These are phyloP conservation scores for Apodemus speciosus DNA, from an alignment of 2,113 vertebrate species.

Conservation along the genomic window DNA sequence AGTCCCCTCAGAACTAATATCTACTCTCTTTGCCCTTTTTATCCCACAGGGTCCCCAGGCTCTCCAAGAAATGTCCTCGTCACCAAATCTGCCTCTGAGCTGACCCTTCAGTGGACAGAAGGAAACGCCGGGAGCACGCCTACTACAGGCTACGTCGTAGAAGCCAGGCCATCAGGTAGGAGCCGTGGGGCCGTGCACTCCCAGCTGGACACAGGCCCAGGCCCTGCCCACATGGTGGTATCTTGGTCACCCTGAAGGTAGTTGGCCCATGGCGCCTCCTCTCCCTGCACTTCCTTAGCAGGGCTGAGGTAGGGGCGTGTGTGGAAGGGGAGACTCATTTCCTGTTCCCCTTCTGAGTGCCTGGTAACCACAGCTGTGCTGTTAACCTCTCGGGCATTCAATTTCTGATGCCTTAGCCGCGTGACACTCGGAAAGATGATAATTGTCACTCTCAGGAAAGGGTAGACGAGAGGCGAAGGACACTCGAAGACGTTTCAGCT, in stretches of 20 bases:
- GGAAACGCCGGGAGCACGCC: slow-evolving; percentile 88
- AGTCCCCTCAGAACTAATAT: not conserved
- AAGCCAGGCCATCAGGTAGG: slow-evolving; percentile 95
- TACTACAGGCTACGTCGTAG: slow-evolving; percentile 92
- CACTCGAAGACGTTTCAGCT: not conserved
- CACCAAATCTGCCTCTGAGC: slow-evolving; percentile 90
- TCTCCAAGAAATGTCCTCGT: slow-evolving; percentile 90
- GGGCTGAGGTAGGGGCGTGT: not conserved
- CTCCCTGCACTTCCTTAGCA: not conserved
- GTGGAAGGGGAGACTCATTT: not conserved
- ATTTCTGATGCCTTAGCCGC: not conserved
- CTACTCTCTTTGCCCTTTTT: not conserved
- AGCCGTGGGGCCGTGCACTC: fast-evolving
- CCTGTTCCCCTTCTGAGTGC: not conserved
- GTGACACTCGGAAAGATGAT: no score
- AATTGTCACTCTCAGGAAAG: not conserved
- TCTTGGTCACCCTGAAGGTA: not conserved
- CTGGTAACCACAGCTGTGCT: not conserved
- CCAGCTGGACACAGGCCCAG: not conserved
- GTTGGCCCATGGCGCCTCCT: fast-evolving
- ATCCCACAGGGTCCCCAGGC: slow-evolving; percentile 90
- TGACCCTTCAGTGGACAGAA: slow-evolving; percentile 93
- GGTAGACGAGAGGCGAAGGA: not conserved
- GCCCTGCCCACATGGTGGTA: not conserved
- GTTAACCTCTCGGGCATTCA: fast-evolving